A percentile compares a stretch with the other conserved stretches of the same genome.
phyloP scores from a whole-genome alignment of 2,797 vertebrate genomes.

The Melanotaenia maccullochi region DNA sequence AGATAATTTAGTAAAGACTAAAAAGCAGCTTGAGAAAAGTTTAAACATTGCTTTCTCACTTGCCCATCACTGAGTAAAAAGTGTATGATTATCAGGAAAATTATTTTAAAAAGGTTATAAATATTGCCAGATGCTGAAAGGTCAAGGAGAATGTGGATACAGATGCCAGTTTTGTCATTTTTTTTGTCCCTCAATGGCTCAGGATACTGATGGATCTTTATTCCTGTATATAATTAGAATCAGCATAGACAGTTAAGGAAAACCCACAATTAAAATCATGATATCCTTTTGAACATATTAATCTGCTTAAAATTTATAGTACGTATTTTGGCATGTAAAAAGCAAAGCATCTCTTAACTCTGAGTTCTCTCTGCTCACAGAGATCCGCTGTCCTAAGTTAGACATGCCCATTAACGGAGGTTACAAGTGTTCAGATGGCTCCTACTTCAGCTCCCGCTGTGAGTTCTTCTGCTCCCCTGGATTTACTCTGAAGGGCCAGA shows the following conservation, averaged over 20 bases:
- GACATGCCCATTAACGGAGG: constrained; percentile 91
- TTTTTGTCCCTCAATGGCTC: neutral
- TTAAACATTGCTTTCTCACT: neutral
- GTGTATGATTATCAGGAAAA: neutral
- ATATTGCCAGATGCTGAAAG: neutral
- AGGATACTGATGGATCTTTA: neutral
- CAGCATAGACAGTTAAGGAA: neutral
- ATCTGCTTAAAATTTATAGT: neutral
- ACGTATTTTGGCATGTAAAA: too few relatives aligned
- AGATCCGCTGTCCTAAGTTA: constrained; percentile 90
- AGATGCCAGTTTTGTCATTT: neutral
- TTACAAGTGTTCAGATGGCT: constrained; percentile 94
- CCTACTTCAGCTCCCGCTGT: constrained; percentile 95
- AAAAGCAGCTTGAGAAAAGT: neutral
- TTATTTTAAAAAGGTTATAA: neutral
- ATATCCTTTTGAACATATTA: neutral
- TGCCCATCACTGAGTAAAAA: neutral
- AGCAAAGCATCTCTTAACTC: neutral
- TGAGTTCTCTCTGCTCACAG: constrained; percentile 75
- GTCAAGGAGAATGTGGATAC: neutral
- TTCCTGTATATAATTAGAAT: neutral
- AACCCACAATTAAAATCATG: neutral
- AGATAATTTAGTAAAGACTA: neutral
- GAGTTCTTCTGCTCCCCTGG: constrained; percentile 95
- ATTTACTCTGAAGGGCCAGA: constrained; percentile 90